Evolutionary conservation across 2,797 vertebrate genomes (phyloP), one percentile per base, ranked within the genome.

Genomic region (Pogoniulus pusillus): DNA sequence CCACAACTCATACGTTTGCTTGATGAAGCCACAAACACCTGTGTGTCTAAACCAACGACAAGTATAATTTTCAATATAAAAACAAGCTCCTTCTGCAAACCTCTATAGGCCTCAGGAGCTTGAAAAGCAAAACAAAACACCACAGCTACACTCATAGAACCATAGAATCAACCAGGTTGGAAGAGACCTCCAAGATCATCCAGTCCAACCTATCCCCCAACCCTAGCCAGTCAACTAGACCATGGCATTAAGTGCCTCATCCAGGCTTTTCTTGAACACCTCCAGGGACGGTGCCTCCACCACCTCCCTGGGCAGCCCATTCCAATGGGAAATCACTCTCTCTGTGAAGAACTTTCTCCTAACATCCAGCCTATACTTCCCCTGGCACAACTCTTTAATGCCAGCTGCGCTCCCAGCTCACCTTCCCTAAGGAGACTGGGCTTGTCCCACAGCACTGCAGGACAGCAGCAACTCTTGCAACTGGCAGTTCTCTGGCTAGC

Each of bases 71-170:
- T 34, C 30, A 45, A 14, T 9, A 65, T 15, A 55, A 79, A 70
- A 88, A 34, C 29, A 71, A 91, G 39, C 15, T 71, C 23, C 32
- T 82, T 82, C 80, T 75, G 66, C 55, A 47, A 35, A 66, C 57
- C 14, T n/a, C 51, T 37, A 5, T 12, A 32, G 23, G 16, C 30
- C 32, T 34, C n/a, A 16, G 32, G 27, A 79, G 22, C 49, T n/a
- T 3, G 1, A 63, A 59, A 66, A 35, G 24, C 43, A 39, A 53
- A 58, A 12, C 0, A 0, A 23, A 89, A 41, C 30, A 64, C 20
- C 2, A 0, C 41, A 32, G 6, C 11, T 58, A 41, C 1, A 1
- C 2, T n/a, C n/a, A n/a, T n/a, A n/a, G n/a, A n/a, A n/a, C n/a
- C n/a, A n/a, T n/a, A n/a, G n/a, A n/a, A n/a, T n/a, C n/a, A n/a